Evolutionary conservation across 1,140 invertebrate species (phyloP).

Genomic region (Drosophila erecta): DNA sequence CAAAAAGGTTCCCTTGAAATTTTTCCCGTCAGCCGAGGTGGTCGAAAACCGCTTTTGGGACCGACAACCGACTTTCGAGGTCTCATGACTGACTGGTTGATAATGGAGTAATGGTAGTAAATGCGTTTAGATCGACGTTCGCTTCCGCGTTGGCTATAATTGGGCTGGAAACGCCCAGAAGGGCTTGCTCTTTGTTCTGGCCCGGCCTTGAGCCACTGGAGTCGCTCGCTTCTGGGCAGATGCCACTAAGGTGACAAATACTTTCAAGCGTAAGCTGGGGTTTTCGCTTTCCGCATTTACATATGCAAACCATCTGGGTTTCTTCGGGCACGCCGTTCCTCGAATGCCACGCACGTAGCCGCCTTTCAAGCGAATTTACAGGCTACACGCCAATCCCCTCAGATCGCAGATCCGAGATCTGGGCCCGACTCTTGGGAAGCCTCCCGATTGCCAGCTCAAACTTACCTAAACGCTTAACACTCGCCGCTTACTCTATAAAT

Average conservation of each 20-base stretch:
- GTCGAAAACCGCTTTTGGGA: conserved; percentile 59
- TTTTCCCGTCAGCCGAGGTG: conserved; percentile 8
- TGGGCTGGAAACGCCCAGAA: conserved; percentile 33
- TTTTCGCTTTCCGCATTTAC: conserved; percentile 68
- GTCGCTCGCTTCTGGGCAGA: not conserved
- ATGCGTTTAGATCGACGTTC: conserved; percentile 32
- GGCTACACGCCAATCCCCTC: conserved; percentile 42
- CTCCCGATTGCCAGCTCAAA: conserved; percentile 17
- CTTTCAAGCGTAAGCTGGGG: conserved; percentile 32
- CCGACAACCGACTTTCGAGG: conserved; percentile 77
- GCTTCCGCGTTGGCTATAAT: conserved; percentile 67
- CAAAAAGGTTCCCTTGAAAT: conserved; percentile 6
- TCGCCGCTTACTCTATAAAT: conserved; percentile 61
- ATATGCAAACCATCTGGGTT: conserved; percentile 47
- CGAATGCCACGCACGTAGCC: conserved; percentile 69
- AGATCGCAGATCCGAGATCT: conserved; percentile 61
- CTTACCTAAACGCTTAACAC: conserved; percentile 64
- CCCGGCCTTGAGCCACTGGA: not conserved
- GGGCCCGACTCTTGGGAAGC: conserved; percentile 11
- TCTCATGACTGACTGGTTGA: conserved; percentile 30
- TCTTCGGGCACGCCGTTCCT: conserved; percentile 35
- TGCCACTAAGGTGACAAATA: conserved; percentile 19
- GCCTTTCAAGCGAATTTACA: conserved; percentile 73
- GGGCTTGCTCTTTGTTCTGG: conserved; percentile 14
- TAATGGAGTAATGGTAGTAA: conserved; percentile 55